phyloP scores from a whole-genome alignment of 2,888 invertebrate species.

The Hylaea fasciaria region DNA sequence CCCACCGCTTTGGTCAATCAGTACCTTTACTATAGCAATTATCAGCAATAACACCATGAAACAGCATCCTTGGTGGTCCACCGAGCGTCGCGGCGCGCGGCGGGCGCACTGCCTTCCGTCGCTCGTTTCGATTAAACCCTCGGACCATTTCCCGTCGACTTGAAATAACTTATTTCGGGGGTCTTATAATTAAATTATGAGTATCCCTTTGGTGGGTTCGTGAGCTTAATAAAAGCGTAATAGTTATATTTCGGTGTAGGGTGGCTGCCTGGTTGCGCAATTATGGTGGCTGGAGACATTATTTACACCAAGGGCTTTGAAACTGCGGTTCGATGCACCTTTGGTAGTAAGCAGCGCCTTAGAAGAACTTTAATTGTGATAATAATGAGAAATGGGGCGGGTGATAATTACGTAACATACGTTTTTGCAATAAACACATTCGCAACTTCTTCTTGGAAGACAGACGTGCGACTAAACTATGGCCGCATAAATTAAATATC shows the following conservation, averaged over 20 bases:
- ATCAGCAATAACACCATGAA: conserved; percentile 40
- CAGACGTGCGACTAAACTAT: no score
- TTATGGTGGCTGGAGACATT: conserved; percentile 53
- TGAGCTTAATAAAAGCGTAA: conserved; percentile 81
- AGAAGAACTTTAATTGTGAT: no score
- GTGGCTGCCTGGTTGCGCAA: conserved; percentile 58
- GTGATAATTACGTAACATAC: no score
- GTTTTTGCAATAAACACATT: no score
- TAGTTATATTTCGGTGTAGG: conserved; percentile 76
- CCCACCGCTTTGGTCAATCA: neutral
- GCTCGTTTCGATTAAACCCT: conserved; percentile 57
- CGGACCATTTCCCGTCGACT: conserved; percentile 57
- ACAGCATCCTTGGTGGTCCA: conserved; percentile 42
- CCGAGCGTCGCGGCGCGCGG: neutral
- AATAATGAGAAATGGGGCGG: no score
- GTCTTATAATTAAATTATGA: conserved; percentile 80
- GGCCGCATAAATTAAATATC: no score
- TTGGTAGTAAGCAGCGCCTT: no score
- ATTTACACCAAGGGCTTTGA: conserved; percentile 35
- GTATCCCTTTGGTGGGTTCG: conserved; percentile 76
- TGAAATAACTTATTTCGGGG: conserved; percentile 69
- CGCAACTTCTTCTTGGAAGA: no score
- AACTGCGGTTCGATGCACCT: no score
- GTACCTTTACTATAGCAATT: conserved; percentile 29
- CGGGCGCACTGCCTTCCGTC: conserved; percentile 11